Base-by-base conservation (phyloP, 2,888 invertebrate species). In the Melolontha melolontha region DNA sequence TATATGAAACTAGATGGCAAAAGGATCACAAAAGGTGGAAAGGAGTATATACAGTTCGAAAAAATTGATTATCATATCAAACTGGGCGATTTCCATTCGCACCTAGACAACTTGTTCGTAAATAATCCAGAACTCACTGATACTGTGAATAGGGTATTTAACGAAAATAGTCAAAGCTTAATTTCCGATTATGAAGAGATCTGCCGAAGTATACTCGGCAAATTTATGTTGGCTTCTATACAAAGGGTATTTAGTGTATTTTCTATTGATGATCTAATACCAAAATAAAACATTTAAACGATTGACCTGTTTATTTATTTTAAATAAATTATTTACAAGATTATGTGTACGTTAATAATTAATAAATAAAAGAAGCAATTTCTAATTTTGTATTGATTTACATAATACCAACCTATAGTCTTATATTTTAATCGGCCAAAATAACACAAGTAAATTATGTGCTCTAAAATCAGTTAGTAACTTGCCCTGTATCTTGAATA, bases 1-100 rank as follows among this genome's bases (percentile, higher is more conserved):
- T 79, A 78, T 51, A 78, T 83, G 1, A 80, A 75, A 14, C n/a
- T 68, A 22, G 41, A 16, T 6, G 69, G 69, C 4, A 47, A 63
- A 49, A 52, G 41, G 11, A 22, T 49, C 2, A 5, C 40, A n/a
- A 69, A 57, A 12, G 52, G 52, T 27, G 66, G 63, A n/a, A 66
- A 66, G 8, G 51, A 62, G 12, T 66, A 69, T 22, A 16, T 69
- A 0, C 49, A 69, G 44, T 66, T 63, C 12, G 66, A 64, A n/a
- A 71, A 73, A 7, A 70, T 71, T 11, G 64, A 73, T n/a, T 72
- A 69, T 12, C 57, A 68, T 8, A 44, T 77, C 50, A 57, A 66
- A 29, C 70, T 78, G 55, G 72, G 71, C 10, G 64, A 72, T 22
- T 73, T 70, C 11, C 65, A 67, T 6, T 54, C 76, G 5, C 70